phyloP scores from a whole-genome alignment of 2,888 invertebrate genomes.

The Drosophila affinis region DNA sequence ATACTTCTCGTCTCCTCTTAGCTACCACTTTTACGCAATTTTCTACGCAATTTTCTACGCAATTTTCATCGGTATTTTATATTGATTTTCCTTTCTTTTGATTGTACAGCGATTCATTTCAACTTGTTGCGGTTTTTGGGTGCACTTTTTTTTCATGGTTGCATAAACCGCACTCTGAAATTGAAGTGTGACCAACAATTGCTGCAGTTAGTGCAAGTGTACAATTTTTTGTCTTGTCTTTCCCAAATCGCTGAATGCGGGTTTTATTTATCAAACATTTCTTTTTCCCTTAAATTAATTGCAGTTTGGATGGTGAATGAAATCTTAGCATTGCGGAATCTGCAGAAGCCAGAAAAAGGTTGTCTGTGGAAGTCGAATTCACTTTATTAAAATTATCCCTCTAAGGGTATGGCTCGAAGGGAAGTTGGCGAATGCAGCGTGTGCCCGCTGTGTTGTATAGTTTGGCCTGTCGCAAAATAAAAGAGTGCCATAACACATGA shows the following conservation, averaged over 20 bases:
- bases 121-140: constrained; percentile 47
- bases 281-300: not conserved
- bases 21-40: not conserved
- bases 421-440: constrained; percentile 16
- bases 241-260: not conserved
- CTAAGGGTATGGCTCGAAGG: not conserved
- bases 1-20: not conserved
- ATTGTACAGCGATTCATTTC: constrained; percentile 34
- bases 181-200: constrained; percentile 43
- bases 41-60: constrained; percentile 3
- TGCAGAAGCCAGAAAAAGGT: not conserved
- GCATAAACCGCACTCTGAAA: constrained; percentile 45
- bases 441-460: constrained; percentile 38
- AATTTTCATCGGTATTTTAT: constrained; percentile 9
- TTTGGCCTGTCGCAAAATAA: constrained; percentile 28
- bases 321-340: not conserved
- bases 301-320: too few species aligned
- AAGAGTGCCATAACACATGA: constrained; percentile 37
- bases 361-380: constrained; percentile 9
- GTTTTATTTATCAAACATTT: not conserved
- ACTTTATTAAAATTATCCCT: constrained; percentile 29
- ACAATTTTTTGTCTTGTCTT: constrained; percentile 47
- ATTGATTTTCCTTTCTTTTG: constrained; percentile 9
- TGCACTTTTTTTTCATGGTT: constrained; percentile 13
- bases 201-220: constrained; percentile 22